These are phyloP conservation scores for Brachionus asplanchnoidis DNA, from an alignment of 1,140 invertebrate genomes.

Conservation along the genomic window DNA sequence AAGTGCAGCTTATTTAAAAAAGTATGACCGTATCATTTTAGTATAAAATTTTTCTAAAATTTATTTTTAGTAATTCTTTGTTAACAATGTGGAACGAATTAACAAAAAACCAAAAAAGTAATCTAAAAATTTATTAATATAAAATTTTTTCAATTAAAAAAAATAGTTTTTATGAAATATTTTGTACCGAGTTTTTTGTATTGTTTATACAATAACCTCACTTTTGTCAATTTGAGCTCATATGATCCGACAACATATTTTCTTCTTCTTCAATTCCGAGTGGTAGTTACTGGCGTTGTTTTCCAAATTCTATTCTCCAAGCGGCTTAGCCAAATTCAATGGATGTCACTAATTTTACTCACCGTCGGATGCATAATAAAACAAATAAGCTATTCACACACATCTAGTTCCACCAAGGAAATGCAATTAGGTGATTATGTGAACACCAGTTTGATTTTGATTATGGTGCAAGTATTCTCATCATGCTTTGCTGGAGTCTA, in stretches of 20 bases:
- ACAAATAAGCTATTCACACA: constrained; percentile 66
- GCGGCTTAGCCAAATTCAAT: constrained; percentile 73
- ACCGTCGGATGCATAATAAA: constrained; percentile 87
- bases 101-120: constrained; percentile 41
- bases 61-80: constrained; percentile 8
- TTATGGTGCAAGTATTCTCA: constrained; percentile 73
- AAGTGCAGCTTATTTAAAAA: constrained; percentile 63
- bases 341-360: constrained; percentile 77
- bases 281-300: constrained; percentile 81
- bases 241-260: constrained; percentile 94
- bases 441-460: constrained; percentile 43
- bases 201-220: constrained; percentile 88
- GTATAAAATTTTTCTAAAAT: neutral
- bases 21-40: constrained; percentile 48
- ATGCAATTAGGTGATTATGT: neutral
- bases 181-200: constrained; percentile 84
- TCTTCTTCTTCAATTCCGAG: constrained; percentile 81
- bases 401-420: neutral
- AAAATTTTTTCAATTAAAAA: neutral
- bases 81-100: neutral
- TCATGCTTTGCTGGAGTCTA: constrained; percentile 91
- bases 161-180: constrained; percentile 71
- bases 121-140: constrained; percentile 33
- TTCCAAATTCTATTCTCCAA: constrained; percentile 87
- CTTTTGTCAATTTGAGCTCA: constrained; percentile 78